These are phyloP conservation scores for Standfussiana lucernea DNA, from an alignment of 2,888 invertebrate genomes.

Conservation along the genomic window DNA sequence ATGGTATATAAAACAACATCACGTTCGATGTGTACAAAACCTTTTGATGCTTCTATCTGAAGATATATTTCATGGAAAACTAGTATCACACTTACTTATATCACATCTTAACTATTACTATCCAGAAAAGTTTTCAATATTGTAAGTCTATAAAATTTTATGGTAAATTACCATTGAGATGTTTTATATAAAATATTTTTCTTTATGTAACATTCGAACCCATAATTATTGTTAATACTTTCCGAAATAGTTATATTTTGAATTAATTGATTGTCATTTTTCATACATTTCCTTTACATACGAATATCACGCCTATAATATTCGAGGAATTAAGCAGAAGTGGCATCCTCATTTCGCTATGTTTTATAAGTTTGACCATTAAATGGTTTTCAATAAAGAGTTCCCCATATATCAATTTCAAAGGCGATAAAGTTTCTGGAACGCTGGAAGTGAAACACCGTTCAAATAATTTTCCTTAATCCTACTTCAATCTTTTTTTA, in stretches of 20 bases:
- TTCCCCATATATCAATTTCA: slow-evolving; percentile 21
- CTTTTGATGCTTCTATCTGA: not conserved
- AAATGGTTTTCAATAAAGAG: slow-evolving; percentile 2
- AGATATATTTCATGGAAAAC: not conserved
- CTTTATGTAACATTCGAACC: not conserved
- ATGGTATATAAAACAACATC: not conserved
- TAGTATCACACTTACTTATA: no score
- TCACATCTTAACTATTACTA: not conserved
- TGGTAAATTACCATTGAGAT: not conserved
- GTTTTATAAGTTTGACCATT: not conserved
- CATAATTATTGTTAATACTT: not conserved
- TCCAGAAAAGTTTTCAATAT: not conserved
- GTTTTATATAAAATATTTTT: not conserved
- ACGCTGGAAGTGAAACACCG: slow-evolving; percentile 29
- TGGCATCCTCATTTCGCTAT: not conserved
- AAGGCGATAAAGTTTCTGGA: slow-evolving; percentile 37
- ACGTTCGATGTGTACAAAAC: not conserved
- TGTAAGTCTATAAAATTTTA: not conserved
- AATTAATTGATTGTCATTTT: not conserved
- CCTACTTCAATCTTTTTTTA: slow-evolving; percentile 49
- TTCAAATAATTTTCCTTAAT: slow-evolving; percentile 53
- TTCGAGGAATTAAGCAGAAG: not conserved
- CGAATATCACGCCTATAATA: not conserved
- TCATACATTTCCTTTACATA: not conserved
- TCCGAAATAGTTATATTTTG: not conserved